phyloP scores from a whole-genome alignment of 2,888 invertebrate species.

The Galerucella calmariensis region DNA sequence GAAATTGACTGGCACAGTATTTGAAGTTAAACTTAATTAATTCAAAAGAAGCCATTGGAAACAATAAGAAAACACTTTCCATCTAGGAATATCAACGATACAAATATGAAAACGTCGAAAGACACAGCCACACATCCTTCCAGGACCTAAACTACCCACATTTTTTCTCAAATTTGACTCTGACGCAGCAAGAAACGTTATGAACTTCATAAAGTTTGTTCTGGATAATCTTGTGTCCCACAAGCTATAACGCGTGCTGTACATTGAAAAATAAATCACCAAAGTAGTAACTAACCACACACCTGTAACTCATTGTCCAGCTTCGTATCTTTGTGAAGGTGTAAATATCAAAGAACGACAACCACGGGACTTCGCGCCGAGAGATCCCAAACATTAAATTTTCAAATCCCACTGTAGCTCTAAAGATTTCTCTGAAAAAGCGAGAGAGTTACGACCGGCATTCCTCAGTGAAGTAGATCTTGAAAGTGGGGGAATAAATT shows the following conservation, averaged over 20 bases:
- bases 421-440: conserved; percentile 18
- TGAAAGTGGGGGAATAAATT: neutral
- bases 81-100: too few relatives aligned
- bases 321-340: conserved; percentile 5
- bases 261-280: neutral
- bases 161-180: too few relatives aligned
- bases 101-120: too few relatives aligned
- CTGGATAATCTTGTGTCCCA: too few relatives aligned
- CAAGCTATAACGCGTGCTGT: neutral
- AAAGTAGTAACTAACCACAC: neutral
- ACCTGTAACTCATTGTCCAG: conserved; percentile 1
- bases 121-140: too few relatives aligned
- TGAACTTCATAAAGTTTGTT: too few relatives aligned
- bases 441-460: conserved; percentile 20
- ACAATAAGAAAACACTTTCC: too few relatives aligned
- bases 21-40: too few relatives aligned
- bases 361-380: conserved; percentile 13
- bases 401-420: conserved; percentile 27
- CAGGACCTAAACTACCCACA: too few relatives aligned
- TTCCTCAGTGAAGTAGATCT: conserved; percentile 10
- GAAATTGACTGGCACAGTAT: too few relatives aligned
- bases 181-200: too few relatives aligned
- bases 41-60: too few relatives aligned
- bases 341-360: conserved; percentile 19
- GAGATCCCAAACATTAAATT: conserved; percentile 30